A percentile compares a stretch with the other conserved stretches of the same genome.
Conservation (phyloP, 2,113 vertebrate genomes). For the Chascanopsetta lugubris region DNA sequence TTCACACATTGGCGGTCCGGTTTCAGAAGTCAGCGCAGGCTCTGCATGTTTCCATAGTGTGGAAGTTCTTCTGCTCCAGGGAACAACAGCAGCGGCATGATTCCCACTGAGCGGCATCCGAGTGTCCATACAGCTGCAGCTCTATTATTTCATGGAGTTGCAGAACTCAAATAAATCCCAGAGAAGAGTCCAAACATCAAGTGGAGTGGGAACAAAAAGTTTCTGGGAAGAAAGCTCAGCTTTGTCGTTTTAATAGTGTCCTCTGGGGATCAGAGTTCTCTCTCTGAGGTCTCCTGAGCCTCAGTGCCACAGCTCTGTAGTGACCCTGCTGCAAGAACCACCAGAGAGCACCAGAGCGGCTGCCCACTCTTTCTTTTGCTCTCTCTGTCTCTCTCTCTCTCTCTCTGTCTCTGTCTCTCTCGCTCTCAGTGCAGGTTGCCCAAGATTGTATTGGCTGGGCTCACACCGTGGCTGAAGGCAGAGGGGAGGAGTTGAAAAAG, state of each 20-base stretch:
- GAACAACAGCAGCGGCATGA: constrained; percentile 32
- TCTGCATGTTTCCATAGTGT: constrained; percentile 40
- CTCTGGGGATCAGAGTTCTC: constrained; percentile 40
- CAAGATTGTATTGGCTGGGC: constrained; percentile 71
- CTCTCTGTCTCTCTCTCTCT: constrained; percentile 30
- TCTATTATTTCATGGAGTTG: constrained; percentile 28
- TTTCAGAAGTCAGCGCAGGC: constrained; percentile 36
- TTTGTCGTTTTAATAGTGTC: constrained; percentile 46
- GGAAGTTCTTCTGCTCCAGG: constrained; percentile 34
- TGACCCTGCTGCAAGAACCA: constrained; percentile 70
- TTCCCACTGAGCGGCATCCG: constrained; percentile 48
- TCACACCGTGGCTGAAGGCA: constrained; percentile 63
- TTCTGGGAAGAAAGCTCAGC: constrained; percentile 19
- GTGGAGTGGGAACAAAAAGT: constrained; percentile 23
- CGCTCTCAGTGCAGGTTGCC: constrained; percentile 56
- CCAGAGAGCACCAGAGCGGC: constrained; percentile 72
- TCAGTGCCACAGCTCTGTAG: constrained; percentile 56
- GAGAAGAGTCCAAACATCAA: constrained; percentile 17
- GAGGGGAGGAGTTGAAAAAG: constrained; percentile 71
- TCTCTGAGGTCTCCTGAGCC: constrained; percentile 32
- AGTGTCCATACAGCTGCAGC: constrained; percentile 29
- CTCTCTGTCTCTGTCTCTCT: constrained; percentile 36
- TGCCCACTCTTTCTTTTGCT: constrained; percentile 60
- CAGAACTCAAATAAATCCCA: constrained; percentile 31
- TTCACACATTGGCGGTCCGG: constrained; percentile 24